Percentiles rank a stretch among this genome's conserved stretches.
These are phyloP conservation scores for Scomber colias DNA, from an alignment of 2,113 vertebrate species.

Conservation along the genomic window DNA sequence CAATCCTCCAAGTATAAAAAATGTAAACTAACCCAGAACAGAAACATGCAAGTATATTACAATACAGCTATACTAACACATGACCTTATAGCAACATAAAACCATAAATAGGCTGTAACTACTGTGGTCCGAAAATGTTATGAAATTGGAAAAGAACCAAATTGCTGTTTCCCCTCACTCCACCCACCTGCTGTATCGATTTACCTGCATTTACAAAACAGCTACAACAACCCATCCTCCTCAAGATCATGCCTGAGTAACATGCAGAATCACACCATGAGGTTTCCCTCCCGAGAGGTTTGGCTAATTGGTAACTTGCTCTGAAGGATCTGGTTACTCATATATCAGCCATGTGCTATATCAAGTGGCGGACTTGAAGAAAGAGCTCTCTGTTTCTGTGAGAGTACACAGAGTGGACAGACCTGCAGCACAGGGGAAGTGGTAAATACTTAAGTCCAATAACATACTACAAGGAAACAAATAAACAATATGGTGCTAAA, in stretches of 20 bases:
- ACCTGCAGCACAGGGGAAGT: constrained; percentile 1
- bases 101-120: too few relatives aligned
- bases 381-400: constrained; percentile 40
- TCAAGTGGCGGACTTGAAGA: constrained; percentile 46
- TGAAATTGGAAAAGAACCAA: background rate
- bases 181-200: background rate
- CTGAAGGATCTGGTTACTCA: constrained; percentile 45
- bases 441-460: constrained; percentile 49
- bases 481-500: constrained; percentile 66
- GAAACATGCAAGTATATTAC: background rate
- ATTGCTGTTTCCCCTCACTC: background rate
- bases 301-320: constrained; percentile 51
- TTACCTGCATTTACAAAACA: background rate
- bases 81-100: background rate
- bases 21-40: background rate
- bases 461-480: constrained; percentile 44
- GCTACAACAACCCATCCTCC: background rate
- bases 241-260: background rate
- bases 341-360: constrained; percentile 28
- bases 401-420: background rate
- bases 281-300: constrained; percentile 25
- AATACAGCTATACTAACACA: background rate
- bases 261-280: constrained; percentile 3
- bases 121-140: background rate
- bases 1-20: background rate